Conservation (phyloP, 2,888 invertebrate species). For the Copidosoma aretas region DNA sequence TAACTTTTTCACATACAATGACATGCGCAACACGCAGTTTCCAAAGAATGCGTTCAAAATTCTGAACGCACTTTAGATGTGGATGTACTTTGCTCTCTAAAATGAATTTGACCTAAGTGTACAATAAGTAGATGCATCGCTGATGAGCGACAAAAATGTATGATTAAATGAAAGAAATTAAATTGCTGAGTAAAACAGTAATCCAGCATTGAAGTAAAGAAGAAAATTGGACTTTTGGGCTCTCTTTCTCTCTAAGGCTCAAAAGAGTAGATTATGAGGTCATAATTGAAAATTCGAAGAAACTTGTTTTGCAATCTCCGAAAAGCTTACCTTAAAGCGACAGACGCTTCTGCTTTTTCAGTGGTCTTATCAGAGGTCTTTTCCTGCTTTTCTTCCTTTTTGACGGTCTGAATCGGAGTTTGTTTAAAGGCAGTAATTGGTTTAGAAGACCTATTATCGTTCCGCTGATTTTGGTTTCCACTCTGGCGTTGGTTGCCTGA, state of each 20-base stretch:
- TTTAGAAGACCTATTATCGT: constrained; percentile 62
- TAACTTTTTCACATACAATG: no score
- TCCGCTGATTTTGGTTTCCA: constrained; percentile 62
- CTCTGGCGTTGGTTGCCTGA: constrained; percentile 62
- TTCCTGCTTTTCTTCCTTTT: constrained; percentile 61
- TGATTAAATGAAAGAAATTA: constrained; percentile 24
- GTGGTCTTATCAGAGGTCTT: constrained; percentile 59
- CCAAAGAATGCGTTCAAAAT: neutral
- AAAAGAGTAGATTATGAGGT: constrained; percentile 40
- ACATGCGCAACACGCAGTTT: neutral
- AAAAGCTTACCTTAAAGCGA: constrained; percentile 61
- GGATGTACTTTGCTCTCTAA: neutral
- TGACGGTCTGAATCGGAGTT: constrained; percentile 62
- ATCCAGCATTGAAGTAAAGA: constrained; percentile 26
- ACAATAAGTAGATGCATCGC: no score
- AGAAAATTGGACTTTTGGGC: constrained; percentile 32
- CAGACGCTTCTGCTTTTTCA: constrained; percentile 61
- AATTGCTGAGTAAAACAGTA: constrained; percentile 20
- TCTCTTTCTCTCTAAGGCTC: constrained; percentile 31
- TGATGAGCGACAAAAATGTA: constrained; percentile 23
- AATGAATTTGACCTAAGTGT: neutral
- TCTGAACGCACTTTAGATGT: neutral
- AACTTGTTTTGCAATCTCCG: constrained; percentile 55
- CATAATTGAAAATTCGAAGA: constrained; percentile 52
- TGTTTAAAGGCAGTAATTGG: constrained; percentile 61